Evolutionary conservation across 2,797 vertebrate genomes (phyloP).

Genomic region (Pithecia hirsuta): DNA sequence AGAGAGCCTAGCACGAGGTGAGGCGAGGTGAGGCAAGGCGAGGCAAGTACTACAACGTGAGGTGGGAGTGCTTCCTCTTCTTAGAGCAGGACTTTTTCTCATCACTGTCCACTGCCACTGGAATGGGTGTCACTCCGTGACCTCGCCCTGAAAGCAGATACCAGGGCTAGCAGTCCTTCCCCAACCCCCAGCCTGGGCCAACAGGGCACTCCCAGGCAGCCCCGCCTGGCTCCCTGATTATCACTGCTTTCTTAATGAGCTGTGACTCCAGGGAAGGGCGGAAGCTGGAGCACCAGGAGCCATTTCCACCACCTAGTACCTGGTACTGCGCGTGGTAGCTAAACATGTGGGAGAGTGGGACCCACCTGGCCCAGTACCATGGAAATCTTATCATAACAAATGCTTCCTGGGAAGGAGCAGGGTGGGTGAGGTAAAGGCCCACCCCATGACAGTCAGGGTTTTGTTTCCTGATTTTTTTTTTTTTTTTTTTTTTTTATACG

Average conservation of each 20-base stretch:
- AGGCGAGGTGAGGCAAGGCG: neutral
- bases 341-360: neutral
- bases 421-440: neutral
- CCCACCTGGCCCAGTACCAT: neutral
- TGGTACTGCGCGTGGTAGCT: neutral
- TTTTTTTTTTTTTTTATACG: neutral
- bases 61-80: neutral
- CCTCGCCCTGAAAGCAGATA: conserved; percentile 47
- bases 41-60: neutral
- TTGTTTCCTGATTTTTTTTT: neutral
- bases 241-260: conserved; percentile 8
- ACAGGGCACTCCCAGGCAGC: conserved; percentile 45
- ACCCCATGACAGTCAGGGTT: neutral
- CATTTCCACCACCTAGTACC: neutral
- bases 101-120: neutral
- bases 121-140: neutral
- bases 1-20: neutral
- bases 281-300: neutral
- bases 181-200: conserved; percentile 45
- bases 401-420: neutral
- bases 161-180: neutral
- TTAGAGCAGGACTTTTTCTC: neutral
- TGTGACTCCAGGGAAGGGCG: neutral
- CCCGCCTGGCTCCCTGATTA: neutral
- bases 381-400: conserved; percentile 21